Base-by-base conservation (phyloP, 2,797 vertebrate genomes). In the Meda fulgida region DNA sequence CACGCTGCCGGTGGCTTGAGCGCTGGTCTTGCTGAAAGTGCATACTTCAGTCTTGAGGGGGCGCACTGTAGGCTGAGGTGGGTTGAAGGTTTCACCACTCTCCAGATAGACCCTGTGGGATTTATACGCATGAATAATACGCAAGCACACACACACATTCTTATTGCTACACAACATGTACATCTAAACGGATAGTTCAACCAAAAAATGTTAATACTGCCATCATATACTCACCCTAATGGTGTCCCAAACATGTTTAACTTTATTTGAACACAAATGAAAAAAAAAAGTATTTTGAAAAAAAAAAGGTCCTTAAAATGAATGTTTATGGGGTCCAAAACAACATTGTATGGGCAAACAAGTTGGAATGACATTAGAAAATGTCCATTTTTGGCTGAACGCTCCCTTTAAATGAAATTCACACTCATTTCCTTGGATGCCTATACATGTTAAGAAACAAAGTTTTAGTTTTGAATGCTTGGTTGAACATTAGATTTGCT, bases 41-140 rank as follows among this genome's bases (percentile, higher is more conserved):
- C 94, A 95, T 19, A 93, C 91, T 84, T 94, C 94, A 0, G 87
- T 87, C 88, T 91, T 92, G 0, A 89, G 89, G 9, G 92, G 93
- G 18, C 90, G 90, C 70, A 95, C 93, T 1, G 93, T 92, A 18
- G 95, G 94, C 51, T 95, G 93, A 7, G 94, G 93, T 2, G 94
- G 94, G 80, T 92, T 93, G 88, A 90, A 92, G 6, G 85, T 78
- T 60, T 94, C 92, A 4, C 95, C 94, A 14, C 88, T 94, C 3
- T 95, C 93, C 21, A 95, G 88, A 88, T 84, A 91, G 5, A 93
- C 91, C 86, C 94, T 95, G 18, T 65, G 36, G 46, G 46, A 69
- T 71, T 70, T 51, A 78, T 46, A 40, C 9, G 18, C 18, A 71
- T 67, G 16, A 67, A 66, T 58, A 43, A 51, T 51, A 14, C 1